Percentiles rank a stretch among this genome's conserved stretches.
These are phyloP conservation scores for Propsilocerus akamusi DNA, from an alignment of 1,140 invertebrate species.

Conservation along the genomic window DNA sequence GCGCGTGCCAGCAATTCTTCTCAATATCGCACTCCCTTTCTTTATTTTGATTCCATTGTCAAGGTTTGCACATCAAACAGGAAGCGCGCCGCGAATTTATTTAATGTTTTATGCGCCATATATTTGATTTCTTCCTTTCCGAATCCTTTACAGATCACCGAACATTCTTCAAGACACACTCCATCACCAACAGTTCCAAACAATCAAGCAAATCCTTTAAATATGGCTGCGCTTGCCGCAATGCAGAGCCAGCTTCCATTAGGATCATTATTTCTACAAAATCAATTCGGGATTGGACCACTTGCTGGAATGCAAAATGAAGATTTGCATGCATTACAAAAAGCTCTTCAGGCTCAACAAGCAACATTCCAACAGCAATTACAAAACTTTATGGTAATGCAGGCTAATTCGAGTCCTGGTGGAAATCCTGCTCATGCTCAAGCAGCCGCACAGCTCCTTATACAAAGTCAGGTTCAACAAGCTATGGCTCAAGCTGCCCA, in stretches of 20 bases:
- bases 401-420: constrained; percentile 16
- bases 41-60: neutral
- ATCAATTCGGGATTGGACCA: constrained; percentile 10
- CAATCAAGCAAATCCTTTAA: constrained; percentile 4
- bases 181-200: neutral
- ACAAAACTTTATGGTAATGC: constrained; percentile 22
- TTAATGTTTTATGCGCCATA: neutral
- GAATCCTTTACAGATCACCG: neutral
- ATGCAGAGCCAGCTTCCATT: constrained; percentile 10
- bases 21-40: neutral
- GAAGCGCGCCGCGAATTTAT: neutral
- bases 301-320: constrained; percentile 11
- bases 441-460: constrained; percentile 10
- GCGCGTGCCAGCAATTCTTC: neutral
- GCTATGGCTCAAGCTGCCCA: constrained; percentile 62
- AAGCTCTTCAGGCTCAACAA: constrained; percentile 16
- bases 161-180: neutral
- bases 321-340: constrained; percentile 14
- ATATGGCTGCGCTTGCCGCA: constrained; percentile 8
- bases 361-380: constrained; percentile 10
- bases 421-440: constrained; percentile 7
- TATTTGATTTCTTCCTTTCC: neutral
- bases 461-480: constrained; percentile 31
- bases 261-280: constrained; percentile 8
- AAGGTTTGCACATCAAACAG: constrained; percentile 1